These are phyloP conservation scores for Cettia cetti DNA, from an alignment of 2,113 vertebrate genomes.

Conservation along the genomic window DNA sequence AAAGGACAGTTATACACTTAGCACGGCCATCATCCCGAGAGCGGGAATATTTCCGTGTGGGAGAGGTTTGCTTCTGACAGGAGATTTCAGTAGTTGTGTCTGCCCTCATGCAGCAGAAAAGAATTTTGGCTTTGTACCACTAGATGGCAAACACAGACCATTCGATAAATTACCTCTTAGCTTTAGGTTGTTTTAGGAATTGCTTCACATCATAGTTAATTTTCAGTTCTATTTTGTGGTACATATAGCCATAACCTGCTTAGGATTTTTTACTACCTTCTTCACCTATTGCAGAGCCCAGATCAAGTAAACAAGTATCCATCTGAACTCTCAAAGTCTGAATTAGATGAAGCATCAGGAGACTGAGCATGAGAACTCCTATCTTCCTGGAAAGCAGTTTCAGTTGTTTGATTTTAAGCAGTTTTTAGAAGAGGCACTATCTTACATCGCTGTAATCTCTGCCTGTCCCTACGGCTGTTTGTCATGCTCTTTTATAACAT, in stretches of 20 bases:
- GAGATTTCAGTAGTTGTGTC: not conserved
- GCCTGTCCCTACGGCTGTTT: not conserved
- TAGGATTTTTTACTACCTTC: not conserved
- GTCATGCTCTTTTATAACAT: not conserved
- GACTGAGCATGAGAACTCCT: not conserved
- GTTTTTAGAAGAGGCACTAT: not conserved
- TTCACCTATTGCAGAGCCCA: not conserved
- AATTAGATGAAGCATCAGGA: not conserved
- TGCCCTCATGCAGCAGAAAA: not conserved
- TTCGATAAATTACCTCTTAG: not conserved
- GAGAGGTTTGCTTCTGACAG: not conserved
- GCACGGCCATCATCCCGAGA: not conserved
- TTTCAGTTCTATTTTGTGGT: not conserved
- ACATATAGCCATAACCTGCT: not conserved
- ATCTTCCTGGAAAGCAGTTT: not conserved
- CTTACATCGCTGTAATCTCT: not conserved
- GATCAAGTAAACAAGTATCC: not conserved
- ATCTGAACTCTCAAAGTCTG: not conserved
- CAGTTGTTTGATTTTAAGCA: not conserved
- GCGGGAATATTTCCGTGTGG: not conserved
- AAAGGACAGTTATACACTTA: not conserved
- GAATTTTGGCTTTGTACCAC: not conserved
- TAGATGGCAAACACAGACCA: constrained; percentile 46
- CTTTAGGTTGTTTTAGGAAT: too few species aligned
- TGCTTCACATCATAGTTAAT: not conserved